phyloP scores from a whole-genome alignment of 2,888 invertebrate species.

The Cremastinae sp. region DNA sequence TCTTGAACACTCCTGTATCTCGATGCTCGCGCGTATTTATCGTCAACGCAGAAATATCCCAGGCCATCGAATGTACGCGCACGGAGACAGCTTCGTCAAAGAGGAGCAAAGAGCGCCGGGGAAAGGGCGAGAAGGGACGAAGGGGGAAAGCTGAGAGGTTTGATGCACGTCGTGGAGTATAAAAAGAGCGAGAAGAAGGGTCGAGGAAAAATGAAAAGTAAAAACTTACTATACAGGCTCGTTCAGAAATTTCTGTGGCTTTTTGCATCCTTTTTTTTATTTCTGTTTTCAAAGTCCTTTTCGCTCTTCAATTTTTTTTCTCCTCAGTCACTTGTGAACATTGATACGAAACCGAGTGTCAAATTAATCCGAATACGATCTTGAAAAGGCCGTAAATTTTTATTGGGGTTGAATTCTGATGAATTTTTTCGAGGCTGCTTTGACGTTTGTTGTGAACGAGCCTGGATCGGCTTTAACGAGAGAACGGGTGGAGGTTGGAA shows the following conservation, averaged over 20 bases:
- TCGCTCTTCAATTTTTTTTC: no score
- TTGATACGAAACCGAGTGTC: no score
- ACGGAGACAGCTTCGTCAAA: slow-evolving; percentile 21
- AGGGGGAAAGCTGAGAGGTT: slow-evolving; percentile 25
- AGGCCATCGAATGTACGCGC: slow-evolving; percentile 12
- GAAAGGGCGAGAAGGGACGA: not conserved
- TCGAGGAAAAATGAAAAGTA: slow-evolving; percentile 59
- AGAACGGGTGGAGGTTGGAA: slow-evolving; percentile 37
- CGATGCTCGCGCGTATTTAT: slow-evolving; percentile 36
- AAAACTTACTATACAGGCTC: slow-evolving; percentile 26
- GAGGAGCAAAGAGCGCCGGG: not conserved
- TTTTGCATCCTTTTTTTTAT: not conserved
- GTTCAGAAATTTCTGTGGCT: not conserved
- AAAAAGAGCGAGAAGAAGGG: slow-evolving; percentile 50
- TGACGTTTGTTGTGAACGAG: not conserved
- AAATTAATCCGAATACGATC: not conserved
- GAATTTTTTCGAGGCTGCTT: no score
- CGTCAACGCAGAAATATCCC: slow-evolving; percentile 52
- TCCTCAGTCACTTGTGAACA: no score
- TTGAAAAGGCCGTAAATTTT: not conserved
- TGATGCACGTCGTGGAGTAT: slow-evolving; percentile 38
- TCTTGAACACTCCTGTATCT: slow-evolving; percentile 15
- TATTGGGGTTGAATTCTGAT: no score
- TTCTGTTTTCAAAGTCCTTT: no score
- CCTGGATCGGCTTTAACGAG: not conserved